Evolutionary conservation across 2,888 invertebrate species (phyloP).

Genomic region (Meteorus cinctellus): DNA sequence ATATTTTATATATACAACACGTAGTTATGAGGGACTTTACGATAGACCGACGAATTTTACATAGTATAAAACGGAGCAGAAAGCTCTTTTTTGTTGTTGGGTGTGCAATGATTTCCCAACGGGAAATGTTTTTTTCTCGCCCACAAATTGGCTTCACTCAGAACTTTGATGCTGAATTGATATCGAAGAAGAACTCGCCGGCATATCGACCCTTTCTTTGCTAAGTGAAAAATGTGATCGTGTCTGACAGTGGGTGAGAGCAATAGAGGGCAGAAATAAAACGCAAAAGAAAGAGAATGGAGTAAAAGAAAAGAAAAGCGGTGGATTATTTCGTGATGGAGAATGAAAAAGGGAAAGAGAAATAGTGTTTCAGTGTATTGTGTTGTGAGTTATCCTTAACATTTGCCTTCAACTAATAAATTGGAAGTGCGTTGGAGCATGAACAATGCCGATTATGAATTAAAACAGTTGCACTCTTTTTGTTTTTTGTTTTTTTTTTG

Average conservation of each 20-base stretch:
- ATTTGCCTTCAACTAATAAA: background rate
- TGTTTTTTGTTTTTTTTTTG: background rate
- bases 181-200: conserved; percentile 27
- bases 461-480: background rate
- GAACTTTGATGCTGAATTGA: conserved; percentile 22
- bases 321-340: background rate
- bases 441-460: background rate
- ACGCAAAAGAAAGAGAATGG: background rate
- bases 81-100: conserved; percentile 35
- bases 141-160: conserved; percentile 22
- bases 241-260: conserved; percentile 18
- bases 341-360: background rate
- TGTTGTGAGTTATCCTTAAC: background rate
- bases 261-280: background rate
- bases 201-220: conserved; percentile 26
- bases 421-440: conserved; percentile 6
- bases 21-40: conserved; percentile 59
- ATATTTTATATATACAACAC: conserved; percentile 71
- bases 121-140: conserved; percentile 24
- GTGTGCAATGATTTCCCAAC: conserved; percentile 26
- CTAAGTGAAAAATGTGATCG: conserved; percentile 41
- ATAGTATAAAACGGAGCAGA: conserved; percentile 44
- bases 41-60: conserved; percentile 50
- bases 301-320: background rate
- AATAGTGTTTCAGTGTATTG: background rate